Percentiles rank a stretch among this genome's conserved stretches.
phyloP scores from a whole-genome alignment of 2,888 invertebrate genomes.

The Ischnus inquisitorius region DNA sequence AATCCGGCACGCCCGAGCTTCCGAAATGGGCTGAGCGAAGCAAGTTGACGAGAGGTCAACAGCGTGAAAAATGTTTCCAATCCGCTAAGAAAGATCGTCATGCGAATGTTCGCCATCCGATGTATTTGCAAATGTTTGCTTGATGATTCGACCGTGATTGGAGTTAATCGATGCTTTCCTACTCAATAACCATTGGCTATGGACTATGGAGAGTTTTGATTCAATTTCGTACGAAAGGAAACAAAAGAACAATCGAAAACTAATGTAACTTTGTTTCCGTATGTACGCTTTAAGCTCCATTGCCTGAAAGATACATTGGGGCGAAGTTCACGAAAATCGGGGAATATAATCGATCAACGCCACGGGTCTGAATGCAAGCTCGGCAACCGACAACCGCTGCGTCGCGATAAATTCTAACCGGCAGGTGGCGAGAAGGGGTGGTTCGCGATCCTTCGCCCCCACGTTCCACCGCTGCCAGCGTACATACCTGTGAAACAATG shows the following conservation, averaged over 20 bases:
- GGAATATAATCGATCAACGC: constrained; percentile 62
- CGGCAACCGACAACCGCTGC: constrained; percentile 55
- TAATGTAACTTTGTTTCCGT: background rate
- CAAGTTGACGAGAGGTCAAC: no score
- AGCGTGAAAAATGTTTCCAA: no score
- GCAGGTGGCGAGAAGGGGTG: constrained; percentile 30
- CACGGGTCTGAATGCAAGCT: constrained; percentile 51
- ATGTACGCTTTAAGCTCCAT: constrained; percentile 7
- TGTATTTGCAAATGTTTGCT: no score
- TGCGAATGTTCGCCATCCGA: no score
- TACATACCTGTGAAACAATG: constrained; percentile 64
- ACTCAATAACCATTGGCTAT: no score
- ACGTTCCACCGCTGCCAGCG: constrained; percentile 5
- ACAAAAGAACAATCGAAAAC: no score
- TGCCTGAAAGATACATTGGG: constrained; percentile 35
- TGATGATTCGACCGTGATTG: no score
- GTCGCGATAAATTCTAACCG: constrained; percentile 61
- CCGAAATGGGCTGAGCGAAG: no score
- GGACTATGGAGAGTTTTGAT: background rate
- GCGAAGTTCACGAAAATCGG: constrained; percentile 8
- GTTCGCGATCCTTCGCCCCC: background rate
- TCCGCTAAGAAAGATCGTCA: no score
- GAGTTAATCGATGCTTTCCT: no score
- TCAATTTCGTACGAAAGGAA: background rate
- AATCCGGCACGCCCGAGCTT: no score